Base-by-base conservation (phyloP, 2,888 invertebrate species). In the Epistrophella euchroma region DNA sequence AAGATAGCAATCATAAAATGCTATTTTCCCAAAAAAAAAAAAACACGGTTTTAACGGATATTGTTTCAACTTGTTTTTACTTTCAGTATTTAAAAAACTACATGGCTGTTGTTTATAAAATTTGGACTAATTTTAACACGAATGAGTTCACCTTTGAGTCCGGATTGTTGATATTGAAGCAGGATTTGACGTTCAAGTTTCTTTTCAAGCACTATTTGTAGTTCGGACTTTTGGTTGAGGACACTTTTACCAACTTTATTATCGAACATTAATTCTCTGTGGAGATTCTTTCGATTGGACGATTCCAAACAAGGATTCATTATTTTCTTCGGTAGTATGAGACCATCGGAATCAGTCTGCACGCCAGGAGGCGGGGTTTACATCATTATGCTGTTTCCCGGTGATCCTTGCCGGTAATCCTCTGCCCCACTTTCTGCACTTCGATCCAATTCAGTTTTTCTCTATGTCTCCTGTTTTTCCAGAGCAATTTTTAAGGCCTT, bases 211-310 rank as follows among this genome's bases (percentile, higher is more conserved):
- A 97, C 97, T 91, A 95, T 96, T 92, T 97, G 95, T 88, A 98
- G 94, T 93, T 98, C 98, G 88, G 96, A 96, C 93, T 98, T 98
- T 93, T 97, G 97, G 92, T 97, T 97, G 89, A 98, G 94, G 78
- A 98, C 97, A 93, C 96, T 97, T 93, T 96, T 97, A 87, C 98
- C 98, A 92, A 97, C 95, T 95, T 96, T 98, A 92, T 97, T 97
- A 93, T 98, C 98, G 92, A 98, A 97, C 90, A 97, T 93, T 88
- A 98, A 94, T 92, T 98, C 98, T 89, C 96, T 95, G 92, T 98
- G 98, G 88, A 98, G 94, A 90, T 97, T 97, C 93, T 96, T 96
- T 89, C 97, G 94, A 91, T 96, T 97, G 37, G 94, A 94, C 88
- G 96, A 97, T 89, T 96, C 97, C 86, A 97, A 92, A 91, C 97